Conservation (phyloP, 2,797 vertebrate species). For the Austrolebias charrua region DNA sequence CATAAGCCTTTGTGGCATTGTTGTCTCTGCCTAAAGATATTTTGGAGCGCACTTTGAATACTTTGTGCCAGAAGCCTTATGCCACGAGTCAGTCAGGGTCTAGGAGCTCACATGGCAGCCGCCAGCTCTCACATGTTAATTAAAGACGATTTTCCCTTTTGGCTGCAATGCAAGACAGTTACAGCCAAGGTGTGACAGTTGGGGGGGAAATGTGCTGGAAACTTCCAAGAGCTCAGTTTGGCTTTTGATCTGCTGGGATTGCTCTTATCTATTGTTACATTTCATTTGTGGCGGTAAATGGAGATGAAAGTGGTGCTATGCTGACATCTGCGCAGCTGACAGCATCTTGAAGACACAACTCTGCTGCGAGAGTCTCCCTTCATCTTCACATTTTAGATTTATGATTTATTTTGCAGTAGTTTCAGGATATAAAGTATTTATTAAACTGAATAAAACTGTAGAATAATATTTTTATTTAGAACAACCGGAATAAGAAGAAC, state of each 20-base stretch:
- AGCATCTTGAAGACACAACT: constrained; percentile 37
- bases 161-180: constrained; percentile 46
- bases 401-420: constrained; percentile 10
- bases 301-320: constrained; percentile 61
- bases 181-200: constrained; percentile 54
- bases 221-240: constrained; percentile 39
- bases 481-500: not conserved
- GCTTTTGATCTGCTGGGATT: constrained; percentile 65
- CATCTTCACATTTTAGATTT: constrained; percentile 20
- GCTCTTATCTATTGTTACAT: constrained; percentile 65
- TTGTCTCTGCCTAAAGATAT: constrained; percentile 45
- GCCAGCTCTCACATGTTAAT: constrained; percentile 68
- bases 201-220: constrained; percentile 46
- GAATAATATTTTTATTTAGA: not conserved
- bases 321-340: constrained; percentile 39
- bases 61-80: constrained; percentile 52
- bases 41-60: constrained; percentile 54
- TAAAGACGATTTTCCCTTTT: constrained; percentile 63
- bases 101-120: constrained; percentile 59
- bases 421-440: constrained; percentile 17
- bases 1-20: constrained; percentile 50
- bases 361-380: constrained; percentile 25
- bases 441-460: not conserved
- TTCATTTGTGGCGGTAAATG: constrained; percentile 56
- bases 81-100: constrained; percentile 67